These are phyloP conservation scores for Daphoenositta chrysoptera DNA, from an alignment of 2,113 vertebrate genomes.

Conservation along the genomic window DNA sequence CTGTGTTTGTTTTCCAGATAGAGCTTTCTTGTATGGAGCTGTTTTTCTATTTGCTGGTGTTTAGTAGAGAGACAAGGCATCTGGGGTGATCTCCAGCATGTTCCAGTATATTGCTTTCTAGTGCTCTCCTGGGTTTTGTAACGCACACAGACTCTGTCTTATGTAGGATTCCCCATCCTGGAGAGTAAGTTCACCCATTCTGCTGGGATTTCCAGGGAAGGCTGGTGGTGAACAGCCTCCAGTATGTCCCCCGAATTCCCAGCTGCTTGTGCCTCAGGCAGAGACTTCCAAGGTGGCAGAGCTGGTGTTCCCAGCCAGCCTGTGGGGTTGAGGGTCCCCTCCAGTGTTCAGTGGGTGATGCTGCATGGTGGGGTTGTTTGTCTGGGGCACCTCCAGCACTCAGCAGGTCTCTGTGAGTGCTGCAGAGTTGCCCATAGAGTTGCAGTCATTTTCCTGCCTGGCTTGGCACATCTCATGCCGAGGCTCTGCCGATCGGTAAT, in stretches of 20 bases:
- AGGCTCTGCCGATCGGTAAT: accelerated
- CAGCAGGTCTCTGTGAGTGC: neutral
- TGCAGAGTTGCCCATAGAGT: accelerated
- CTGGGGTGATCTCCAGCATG: accelerated
- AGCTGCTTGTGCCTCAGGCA: neutral
- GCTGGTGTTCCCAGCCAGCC: neutral
- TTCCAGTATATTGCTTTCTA: neutral
- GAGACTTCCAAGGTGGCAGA: neutral
- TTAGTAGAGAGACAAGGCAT: neutral
- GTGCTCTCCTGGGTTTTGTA: neutral
- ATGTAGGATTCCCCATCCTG: neutral
- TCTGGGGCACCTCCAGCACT: accelerated
- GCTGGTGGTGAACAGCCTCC: neutral
- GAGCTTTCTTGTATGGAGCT: neutral
- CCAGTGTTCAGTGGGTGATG: neutral
- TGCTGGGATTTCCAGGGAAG: neutral
- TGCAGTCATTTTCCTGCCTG: neutral
- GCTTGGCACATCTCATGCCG: accelerated
- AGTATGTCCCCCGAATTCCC: neutral
- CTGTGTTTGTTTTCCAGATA: neutral
- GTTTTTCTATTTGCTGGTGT: neutral
- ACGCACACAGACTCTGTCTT: neutral
- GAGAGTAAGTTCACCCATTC: neutral
- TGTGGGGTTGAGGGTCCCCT: neutral
- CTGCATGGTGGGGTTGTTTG: neutral